A percentile compares a stretch with the other conserved stretches of the same genome.
These are phyloP conservation scores for Chinchilla lanigera DNA, from an alignment of 2,113 vertebrate species.

Conservation along the genomic window DNA sequence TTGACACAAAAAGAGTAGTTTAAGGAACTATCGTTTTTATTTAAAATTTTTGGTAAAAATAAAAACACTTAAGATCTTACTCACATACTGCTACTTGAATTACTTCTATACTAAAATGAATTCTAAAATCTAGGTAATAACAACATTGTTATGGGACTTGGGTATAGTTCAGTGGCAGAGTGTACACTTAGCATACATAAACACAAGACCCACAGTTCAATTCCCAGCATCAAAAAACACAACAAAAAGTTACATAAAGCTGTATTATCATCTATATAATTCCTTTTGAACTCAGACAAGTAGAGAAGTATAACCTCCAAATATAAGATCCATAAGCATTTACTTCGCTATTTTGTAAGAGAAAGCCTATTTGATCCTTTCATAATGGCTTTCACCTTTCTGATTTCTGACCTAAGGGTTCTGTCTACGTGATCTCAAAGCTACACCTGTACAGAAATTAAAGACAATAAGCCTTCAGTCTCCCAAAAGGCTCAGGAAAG, in stretches of 20 bases:
- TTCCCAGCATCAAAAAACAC: background rate
- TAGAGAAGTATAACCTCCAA: background rate
- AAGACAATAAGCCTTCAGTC: background rate
- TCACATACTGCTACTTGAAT: constrained; percentile 19
- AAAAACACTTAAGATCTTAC: constrained; percentile 10
- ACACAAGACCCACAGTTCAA: background rate
- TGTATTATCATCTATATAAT: background rate
- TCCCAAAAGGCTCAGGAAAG: constrained; percentile 6
- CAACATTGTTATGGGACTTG: background rate
- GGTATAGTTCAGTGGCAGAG: background rate
- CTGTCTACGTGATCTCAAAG: background rate
- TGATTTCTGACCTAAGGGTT: background rate
- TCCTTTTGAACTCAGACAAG: background rate
- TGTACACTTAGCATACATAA: background rate
- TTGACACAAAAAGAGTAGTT: background rate
- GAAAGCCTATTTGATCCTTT: background rate
- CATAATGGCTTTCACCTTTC: background rate
- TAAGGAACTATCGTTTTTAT: background rate
- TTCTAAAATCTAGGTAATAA: constrained; percentile 20
- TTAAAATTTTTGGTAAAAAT: constrained; percentile 22
- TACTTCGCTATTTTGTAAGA: constrained; percentile 4
- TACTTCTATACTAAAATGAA: constrained; percentile 30
- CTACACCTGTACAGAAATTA: background rate
- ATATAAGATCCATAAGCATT: background rate
- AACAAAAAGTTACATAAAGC: background rate